Base-by-base conservation (phyloP, 92 coral and sea anemone genomes). In the Isaurus tuberculatus region DNA sequence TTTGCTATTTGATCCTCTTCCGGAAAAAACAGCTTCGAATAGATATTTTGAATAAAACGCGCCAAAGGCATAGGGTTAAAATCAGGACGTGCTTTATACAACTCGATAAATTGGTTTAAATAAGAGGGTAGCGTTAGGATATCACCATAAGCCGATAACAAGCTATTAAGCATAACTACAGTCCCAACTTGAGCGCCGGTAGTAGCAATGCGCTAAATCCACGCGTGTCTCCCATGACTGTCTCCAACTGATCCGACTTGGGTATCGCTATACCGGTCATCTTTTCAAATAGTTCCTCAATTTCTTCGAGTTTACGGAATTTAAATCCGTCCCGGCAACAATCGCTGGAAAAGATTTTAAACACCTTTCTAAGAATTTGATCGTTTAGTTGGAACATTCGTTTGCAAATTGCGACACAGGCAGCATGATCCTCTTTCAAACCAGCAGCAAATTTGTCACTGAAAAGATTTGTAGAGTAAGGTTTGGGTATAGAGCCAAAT, bases 401-500 rank as follows among this genome's bases (percentile, higher is more conserved):
- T 29, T 72, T 80, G 72, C 92, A 71, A 22, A 89, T 85, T n/a
- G 42, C 66, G 19, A 72, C 85, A 34, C 92, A 85, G 40, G 83
- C 92, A 19, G 16, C 80, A 29, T 89, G 83, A 68, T 89, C 92
- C 36, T 85, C 92, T 9, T 85, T 89, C 53, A 89, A 57, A 0
- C 85, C 80, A 15, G 74, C 87, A 32, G 84, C 81, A 19, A 89
- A 89, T 81, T 89, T 89, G 81, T 89, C 86, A 82, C 84, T 60
- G 34, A 84, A 55, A 4, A 77, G 43, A 10, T 79, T 73, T 13
- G 92, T 79, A 8, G 73, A 46, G 78, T 73, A 14, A 22, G 85
- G 68, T 79, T 89, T 89, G 13, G 92, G 28, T 84, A 89, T 89
- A 40, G 89, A 88, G 30, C 92, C 92, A 63, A 89, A 89, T 15